Percentiles rank a stretch among this genome's conserved stretches.
Evolutionary conservation across 2,888 invertebrate species (phyloP).

Genomic region (Diachrysia chrysitis): DNA sequence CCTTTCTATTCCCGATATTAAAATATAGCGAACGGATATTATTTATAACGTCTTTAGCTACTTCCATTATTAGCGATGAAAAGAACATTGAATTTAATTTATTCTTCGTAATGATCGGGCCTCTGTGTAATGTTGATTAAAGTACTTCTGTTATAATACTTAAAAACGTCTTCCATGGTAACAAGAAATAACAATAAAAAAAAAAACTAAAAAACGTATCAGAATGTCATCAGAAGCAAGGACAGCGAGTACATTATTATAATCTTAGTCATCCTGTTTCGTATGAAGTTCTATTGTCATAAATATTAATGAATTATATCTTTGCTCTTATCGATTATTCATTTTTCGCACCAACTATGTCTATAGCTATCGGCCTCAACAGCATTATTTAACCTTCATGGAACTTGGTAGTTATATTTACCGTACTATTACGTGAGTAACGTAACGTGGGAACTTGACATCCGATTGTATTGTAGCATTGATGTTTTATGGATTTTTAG

Average conservation of each 20-base stretch:
- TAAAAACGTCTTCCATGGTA: neutral
- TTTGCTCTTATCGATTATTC: constrained; percentile 5
- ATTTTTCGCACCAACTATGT: constrained; percentile 1
- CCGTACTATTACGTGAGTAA: constrained; percentile 25
- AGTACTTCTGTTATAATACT: neutral
- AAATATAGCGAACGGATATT: constrained; percentile 21
- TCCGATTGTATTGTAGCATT: constrained; percentile 45
- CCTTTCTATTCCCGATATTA: constrained; percentile 60
- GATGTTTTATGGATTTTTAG: constrained; percentile 38
- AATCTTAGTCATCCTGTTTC: constrained; percentile 1
- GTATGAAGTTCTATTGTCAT: neutral
- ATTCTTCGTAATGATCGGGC: neutral
- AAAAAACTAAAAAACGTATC: neutral
- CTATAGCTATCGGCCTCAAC: neutral
- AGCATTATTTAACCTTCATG: constrained; percentile 37
- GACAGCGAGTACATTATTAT: neutral
- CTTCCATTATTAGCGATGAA: neutral
- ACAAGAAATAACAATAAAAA: neutral
- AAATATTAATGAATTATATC: neutral
- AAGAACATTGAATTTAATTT: neutral
- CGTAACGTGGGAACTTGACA: constrained; percentile 52
- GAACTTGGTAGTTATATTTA: constrained; percentile 20
- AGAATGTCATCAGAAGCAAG: neutral
- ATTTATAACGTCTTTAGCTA: constrained; percentile 1
- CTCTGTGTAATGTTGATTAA: no score